These are phyloP conservation scores for Pinna nobilis DNA, from an alignment of 1,140 invertebrate species.

Conservation along the genomic window DNA sequence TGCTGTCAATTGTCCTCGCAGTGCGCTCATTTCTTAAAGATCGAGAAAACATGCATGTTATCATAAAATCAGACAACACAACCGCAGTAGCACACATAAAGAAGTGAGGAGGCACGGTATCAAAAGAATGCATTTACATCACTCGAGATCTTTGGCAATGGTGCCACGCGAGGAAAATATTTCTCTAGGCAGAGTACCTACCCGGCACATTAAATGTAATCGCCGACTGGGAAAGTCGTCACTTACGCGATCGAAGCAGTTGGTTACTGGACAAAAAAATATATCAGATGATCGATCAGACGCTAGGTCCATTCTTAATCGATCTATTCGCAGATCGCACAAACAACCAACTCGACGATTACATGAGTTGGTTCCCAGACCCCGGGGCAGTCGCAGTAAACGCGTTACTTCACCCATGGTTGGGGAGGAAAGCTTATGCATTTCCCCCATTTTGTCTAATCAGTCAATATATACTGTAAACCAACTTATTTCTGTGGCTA, in stretches of 20 bases:
- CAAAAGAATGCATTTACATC: slow-evolving; percentile 2
- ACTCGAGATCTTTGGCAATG: slow-evolving; percentile 20
- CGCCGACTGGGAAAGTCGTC: slow-evolving; percentile 20
- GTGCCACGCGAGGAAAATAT: slow-evolving; percentile 8
- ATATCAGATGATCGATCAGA: slow-evolving; percentile 12
- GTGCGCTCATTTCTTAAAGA: too few species aligned
- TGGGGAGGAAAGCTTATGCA: neutral
- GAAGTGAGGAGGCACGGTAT: slow-evolving; percentile 25
- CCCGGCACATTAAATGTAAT: slow-evolving; percentile 10
- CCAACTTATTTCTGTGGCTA: too few species aligned
- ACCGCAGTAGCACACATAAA: slow-evolving; percentile 16
- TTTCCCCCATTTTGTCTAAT: slow-evolving; percentile 26
- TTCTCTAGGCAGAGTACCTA: slow-evolving; percentile 12
- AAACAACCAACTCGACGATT: neutral
- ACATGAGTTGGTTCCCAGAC: slow-evolving; percentile 26
- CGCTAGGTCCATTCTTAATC: neutral
- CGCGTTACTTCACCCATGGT: slow-evolving; percentile 30
- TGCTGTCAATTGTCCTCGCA: too few species aligned
- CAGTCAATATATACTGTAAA: neutral
- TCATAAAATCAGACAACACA: too few species aligned
- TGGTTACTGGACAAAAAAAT: neutral
- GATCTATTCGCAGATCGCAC: slow-evolving; percentile 19
- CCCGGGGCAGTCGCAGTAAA: slow-evolving; percentile 22
- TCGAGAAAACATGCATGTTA: too few species aligned
- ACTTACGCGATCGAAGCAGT: slow-evolving; percentile 7